A percentile compares a stretch with the other conserved stretches of the same genome.
These are phyloP conservation scores for Trichogramma dendrolimi DNA, from an alignment of 2,888 invertebrate species.

Conservation along the genomic window DNA sequence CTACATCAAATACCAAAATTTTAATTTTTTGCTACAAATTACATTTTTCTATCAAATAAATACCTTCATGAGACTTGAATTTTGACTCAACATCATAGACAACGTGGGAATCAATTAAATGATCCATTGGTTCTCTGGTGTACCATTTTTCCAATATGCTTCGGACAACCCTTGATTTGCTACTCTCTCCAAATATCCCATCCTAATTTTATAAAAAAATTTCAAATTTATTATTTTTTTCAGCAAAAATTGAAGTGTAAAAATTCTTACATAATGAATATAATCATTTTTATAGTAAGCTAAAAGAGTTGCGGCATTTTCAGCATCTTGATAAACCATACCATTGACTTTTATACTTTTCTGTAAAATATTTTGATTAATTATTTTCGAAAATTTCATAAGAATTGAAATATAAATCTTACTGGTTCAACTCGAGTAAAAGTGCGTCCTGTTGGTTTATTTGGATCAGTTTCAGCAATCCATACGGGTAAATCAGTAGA, in stretches of 20 bases:
- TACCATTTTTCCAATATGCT: slow-evolving; percentile 20
- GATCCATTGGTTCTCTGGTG: neutral
- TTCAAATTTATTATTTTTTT: neutral
- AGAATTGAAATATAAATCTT: neutral
- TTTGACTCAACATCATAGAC: neutral
- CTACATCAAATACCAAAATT: no score
- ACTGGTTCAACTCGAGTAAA: neutral
- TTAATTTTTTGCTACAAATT: no score
- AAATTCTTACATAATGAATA: slow-evolving; percentile 17
- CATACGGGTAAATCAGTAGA: slow-evolving; percentile 6
- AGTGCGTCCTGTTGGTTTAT: neutral
- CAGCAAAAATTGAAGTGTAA: neutral
- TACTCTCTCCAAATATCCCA: slow-evolving; percentile 19
- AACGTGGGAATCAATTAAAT: slow-evolving; percentile 1
- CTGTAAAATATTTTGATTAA: slow-evolving; percentile 3
- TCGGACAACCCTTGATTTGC: slow-evolving; percentile 7
- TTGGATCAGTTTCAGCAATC: slow-evolving; percentile 7
- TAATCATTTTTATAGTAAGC: slow-evolving; percentile 13
- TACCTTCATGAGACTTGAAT: no score
- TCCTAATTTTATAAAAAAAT: slow-evolving; percentile 12
- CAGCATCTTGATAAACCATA: slow-evolving; percentile 10
- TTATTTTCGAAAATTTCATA: neutral
- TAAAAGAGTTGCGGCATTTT: slow-evolving; percentile 8
- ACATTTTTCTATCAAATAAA: no score
- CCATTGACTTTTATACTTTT: slow-evolving; percentile 5